Base-by-base conservation (phyloP, 1,140 invertebrate species). In the Battus philenor region DNA sequence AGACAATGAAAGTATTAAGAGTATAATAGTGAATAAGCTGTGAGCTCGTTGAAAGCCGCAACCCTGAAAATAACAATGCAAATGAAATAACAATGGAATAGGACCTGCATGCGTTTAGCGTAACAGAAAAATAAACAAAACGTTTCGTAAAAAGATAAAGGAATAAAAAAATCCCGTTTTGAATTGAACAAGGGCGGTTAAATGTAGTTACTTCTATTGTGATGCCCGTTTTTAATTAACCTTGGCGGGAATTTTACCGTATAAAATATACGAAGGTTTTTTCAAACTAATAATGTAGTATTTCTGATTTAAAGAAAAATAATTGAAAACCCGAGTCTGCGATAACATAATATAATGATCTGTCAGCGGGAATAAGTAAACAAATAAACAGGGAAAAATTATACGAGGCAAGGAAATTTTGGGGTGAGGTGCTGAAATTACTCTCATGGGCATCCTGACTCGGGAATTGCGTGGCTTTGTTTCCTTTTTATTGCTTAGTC, bases 21-120 rank as follows among this genome's bases (percentile, higher is more conserved):
- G 59, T 53, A 72, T 76, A 76, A 76, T 74, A 57, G 56, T 50
- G 71, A 80, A 77, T 74, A 70, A 63, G 63, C 74, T 74, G 76
- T 71, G 75, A 71, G 72, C 68, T 73, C 72, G 71, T 75, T 65
- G 59, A 64, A 59, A 68, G 63, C 49, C 54, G 54, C 59, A 56
- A 58, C 54, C 48, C 59, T 64, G 63, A 62, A 68, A 73, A 64
- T 56, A 59, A 80, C 76, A 80, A 80, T 77, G 69, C 53, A 52
- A 20, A 47, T 44, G 55, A 52, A 54, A 44, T 68, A 67, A 80
- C 73, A 80, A 80, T 80, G 38, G 65, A 30, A 47, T 50, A 62
- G 63, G 61, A 68, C 65, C 68, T 74, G 74, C 59, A 64, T 67
- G 66, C 59, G 57, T 56, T 65, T 68, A 57, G 52, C 50, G 38